Conservation (phyloP, 1,140 invertebrate genomes). For the Pentalonia nigronervosa region DNA sequence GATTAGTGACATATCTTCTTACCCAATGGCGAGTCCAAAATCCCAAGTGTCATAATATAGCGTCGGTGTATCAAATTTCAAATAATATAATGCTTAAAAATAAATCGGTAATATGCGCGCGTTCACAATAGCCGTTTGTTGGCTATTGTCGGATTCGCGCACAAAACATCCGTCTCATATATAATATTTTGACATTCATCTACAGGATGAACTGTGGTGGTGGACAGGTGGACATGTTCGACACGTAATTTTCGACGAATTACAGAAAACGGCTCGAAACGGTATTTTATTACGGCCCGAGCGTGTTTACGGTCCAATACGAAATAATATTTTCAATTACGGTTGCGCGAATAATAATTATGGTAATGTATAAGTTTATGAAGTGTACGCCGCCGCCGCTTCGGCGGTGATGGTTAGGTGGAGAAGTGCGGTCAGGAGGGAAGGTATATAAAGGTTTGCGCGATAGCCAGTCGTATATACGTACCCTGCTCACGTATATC, state of each 20-base stretch:
- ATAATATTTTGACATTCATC: neutral
- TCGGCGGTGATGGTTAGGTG: too few relatives aligned
- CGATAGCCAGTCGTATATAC: neutral
- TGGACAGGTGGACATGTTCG: neutral
- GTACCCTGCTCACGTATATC: slow-evolving; percentile 13
- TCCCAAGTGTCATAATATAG: too few relatives aligned
- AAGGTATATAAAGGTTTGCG: neutral
- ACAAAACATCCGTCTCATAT: neutral
- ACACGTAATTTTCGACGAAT: neutral
- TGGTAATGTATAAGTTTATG: neutral
- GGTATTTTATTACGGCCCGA: neutral
- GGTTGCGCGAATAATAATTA: slow-evolving; percentile 16
- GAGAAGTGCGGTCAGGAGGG: neutral
- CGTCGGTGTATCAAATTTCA: too few relatives aligned
- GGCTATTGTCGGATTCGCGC: neutral
- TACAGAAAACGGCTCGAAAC: neutral
- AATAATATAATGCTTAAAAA: neutral
- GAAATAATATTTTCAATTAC: neutral
- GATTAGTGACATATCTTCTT: too few relatives aligned
- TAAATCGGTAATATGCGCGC: neutral
- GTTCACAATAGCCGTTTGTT: neutral
- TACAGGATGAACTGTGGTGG: too few relatives aligned
- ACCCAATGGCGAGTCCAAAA: too few relatives aligned
- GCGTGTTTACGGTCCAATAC: neutral
- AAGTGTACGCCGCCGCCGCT: neutral